phyloP scores from a whole-genome alignment of 2,888 invertebrate genomes.

The Drymonia ruficornis region DNA sequence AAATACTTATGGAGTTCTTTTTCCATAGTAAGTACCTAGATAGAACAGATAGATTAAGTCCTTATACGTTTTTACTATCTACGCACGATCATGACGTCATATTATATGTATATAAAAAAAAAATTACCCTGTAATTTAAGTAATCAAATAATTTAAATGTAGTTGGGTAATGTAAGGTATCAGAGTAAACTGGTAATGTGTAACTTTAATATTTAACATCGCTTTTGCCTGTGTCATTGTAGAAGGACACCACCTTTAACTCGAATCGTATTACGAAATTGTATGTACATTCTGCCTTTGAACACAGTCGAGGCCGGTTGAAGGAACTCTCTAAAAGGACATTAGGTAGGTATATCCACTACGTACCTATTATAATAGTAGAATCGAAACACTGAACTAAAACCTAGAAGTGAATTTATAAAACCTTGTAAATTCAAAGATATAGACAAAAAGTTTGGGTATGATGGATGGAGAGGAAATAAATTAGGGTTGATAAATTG shows the following conservation, averaged over 20 bases:
- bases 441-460: conserved; percentile 47
- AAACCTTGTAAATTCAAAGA: conserved; percentile 16
- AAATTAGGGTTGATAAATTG: conserved; percentile 72
- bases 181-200: not conserved
- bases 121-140: too few species aligned
- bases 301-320: conserved; percentile 8
- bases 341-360: not conserved
- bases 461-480: conserved; percentile 67
- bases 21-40: too few species aligned
- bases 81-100: too few species aligned
- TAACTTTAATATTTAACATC: not conserved
- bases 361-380: too few species aligned
- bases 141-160: too few species aligned
- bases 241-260: not conserved
- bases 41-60: too few species aligned
- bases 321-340: conserved; percentile 5
- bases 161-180: not conserved
- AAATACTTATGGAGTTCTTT: too few species aligned
- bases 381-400: not conserved
- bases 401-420: not conserved
- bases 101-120: too few species aligned
- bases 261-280: conserved; percentile 16
- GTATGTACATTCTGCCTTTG: conserved; percentile 10
- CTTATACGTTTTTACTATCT: too few species aligned
- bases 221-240: not conserved